Evolutionary conservation across 2,888 invertebrate species (phyloP).

Genomic region (Holacanthella duospinosa): DNA sequence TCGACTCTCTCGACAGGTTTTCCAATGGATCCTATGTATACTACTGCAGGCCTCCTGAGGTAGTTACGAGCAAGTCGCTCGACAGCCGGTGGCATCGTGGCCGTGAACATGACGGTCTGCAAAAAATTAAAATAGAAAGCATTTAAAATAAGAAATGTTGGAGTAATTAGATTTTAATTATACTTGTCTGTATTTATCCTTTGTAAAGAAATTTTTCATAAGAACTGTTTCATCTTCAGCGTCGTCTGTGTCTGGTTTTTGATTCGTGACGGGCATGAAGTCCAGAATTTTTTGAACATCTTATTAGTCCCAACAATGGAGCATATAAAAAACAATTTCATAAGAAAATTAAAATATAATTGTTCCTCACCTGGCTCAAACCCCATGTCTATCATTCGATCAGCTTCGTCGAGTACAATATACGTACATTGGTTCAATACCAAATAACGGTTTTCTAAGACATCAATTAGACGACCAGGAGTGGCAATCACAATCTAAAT

Average conservation of each 20-base stretch:
- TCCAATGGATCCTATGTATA: constrained; percentile 92
- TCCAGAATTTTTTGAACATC: constrained; percentile 96
- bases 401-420: constrained; percentile 90
- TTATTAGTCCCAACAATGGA: too few relatives aligned
- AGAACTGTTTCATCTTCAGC: constrained; percentile 88
- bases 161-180: constrained; percentile 8
- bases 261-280: constrained; percentile 93
- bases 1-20: constrained; percentile 96
- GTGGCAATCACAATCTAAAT: constrained; percentile 91
- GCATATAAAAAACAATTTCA: too few relatives aligned
- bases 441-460: constrained; percentile 92
- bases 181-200: constrained; percentile 88
- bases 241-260: constrained; percentile 96
- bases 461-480: constrained; percentile 97
- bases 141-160: background rate
- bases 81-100: constrained; percentile 98
- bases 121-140: constrained; percentile 33
- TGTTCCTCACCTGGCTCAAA: too few relatives aligned
- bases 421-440: constrained; percentile 96
- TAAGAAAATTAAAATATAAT: too few relatives aligned
- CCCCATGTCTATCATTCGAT: constrained; percentile 99
- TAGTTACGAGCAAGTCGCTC: constrained; percentile 91
- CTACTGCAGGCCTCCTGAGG: constrained; percentile 87
- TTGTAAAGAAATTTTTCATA: constrained; percentile 85
- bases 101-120: constrained; percentile 99